phyloP scores from a whole-genome alignment of 1,140 invertebrate genomes.

The Drosophila cardini region DNA sequence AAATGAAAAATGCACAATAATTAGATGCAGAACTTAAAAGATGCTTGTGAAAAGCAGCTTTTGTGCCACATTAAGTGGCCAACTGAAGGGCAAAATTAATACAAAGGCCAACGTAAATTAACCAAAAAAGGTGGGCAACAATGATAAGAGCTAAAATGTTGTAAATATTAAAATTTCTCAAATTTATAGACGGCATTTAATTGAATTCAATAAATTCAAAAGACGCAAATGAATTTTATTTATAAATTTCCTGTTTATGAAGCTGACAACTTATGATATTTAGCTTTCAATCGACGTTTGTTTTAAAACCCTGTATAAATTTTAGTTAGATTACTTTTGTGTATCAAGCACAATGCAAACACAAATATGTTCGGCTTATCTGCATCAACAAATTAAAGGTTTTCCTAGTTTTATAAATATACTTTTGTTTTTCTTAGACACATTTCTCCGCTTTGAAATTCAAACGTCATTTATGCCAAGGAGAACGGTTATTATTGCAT shows the following conservation, averaged over 20 bases:
- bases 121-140: neutral
- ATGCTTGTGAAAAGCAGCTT: conserved; percentile 52
- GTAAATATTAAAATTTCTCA: neutral
- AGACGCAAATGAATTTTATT: neutral
- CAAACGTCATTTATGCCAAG: neutral
- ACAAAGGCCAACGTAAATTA: conserved; percentile 25
- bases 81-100: conserved; percentile 10
- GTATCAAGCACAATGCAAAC: neutral
- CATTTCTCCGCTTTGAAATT: neutral
- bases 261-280: neutral
- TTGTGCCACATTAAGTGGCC: conserved; percentile 41
- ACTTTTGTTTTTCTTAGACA: neutral
- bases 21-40: conserved; percentile 72
- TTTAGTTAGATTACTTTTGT: neutral
- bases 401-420: neutral
- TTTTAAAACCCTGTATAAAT: neutral
- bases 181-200: neutral
- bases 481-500: conserved; percentile 6
- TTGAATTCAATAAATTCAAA: neutral
- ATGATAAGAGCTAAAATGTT: conserved; percentile 1
- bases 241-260: no score
- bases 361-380: neutral
- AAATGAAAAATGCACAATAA: conserved; percentile 77
- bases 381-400: neutral
- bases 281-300: neutral